Percentiles rank a stretch among this genome's conserved stretches.
These are phyloP conservation scores for Sinodicranocentrus sp. DNA, from an alignment of 2,888 invertebrate genomes.

Conservation along the genomic window DNA sequence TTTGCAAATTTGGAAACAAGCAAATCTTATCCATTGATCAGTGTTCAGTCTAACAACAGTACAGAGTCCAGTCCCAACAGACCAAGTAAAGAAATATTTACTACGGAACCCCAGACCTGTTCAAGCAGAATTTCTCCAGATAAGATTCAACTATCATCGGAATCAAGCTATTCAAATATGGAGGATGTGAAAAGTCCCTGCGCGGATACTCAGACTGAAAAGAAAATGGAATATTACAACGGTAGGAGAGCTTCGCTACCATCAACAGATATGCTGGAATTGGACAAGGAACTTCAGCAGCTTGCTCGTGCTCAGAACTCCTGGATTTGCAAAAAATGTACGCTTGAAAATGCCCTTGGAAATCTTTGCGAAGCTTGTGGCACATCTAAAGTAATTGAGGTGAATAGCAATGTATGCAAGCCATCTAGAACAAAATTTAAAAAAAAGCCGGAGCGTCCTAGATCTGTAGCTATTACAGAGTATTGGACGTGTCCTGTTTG, in stretches of 20 bases:
- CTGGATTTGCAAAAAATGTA: slow-evolving; percentile 94
- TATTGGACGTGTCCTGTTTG: slow-evolving; percentile 76
- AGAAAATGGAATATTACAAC: slow-evolving; percentile 28
- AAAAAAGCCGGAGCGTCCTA: slow-evolving; percentile 73
- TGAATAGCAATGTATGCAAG: slow-evolving; percentile 19
- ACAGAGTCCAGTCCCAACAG: neutral
- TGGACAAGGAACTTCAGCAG: slow-evolving; percentile 71
- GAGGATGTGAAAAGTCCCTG: neutral
- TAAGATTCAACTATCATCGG: neutral
- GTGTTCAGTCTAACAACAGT: neutral
- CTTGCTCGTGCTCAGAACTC: slow-evolving; percentile 7
- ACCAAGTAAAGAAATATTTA: neutral
- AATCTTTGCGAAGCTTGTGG: slow-evolving; percentile 92
- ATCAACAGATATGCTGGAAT: slow-evolving; percentile 65
- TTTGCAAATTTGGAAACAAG: neutral
- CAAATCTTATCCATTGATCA: neutral
- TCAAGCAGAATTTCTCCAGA: neutral
- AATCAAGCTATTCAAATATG: neutral
- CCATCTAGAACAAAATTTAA: slow-evolving; percentile 48
- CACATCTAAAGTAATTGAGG: slow-evolving; percentile 81
- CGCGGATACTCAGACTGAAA: neutral
- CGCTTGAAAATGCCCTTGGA: slow-evolving; percentile 87
- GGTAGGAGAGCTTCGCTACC: slow-evolving; percentile 75
- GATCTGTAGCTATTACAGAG: slow-evolving; percentile 73
- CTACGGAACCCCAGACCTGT: neutral